phyloP scores from a whole-genome alignment of 1,140 invertebrate species.

The Zaprionus nigranus region DNA sequence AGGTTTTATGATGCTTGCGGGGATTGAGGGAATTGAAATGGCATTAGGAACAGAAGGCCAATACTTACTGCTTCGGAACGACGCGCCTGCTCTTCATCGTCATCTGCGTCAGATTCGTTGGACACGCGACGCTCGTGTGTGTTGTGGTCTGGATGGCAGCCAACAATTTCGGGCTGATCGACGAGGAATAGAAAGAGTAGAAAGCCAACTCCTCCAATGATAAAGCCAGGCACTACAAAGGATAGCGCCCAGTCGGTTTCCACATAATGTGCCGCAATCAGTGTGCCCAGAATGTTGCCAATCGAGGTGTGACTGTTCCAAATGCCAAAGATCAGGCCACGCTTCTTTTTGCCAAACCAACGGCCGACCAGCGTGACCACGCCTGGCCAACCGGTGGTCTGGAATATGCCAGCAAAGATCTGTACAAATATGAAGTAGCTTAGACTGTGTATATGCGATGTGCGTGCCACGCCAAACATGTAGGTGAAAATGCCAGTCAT shows the following conservation, averaged over 20 bases:
- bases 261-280: constrained; percentile 94
- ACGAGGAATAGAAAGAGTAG: constrained; percentile 94
- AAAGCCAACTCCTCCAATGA: constrained; percentile 92
- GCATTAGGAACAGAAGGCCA: background rate
- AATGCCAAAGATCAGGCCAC: constrained; percentile 96
- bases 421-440: constrained; percentile 94
- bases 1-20: constrained; percentile 15
- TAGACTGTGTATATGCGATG: constrained; percentile 92
- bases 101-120: constrained; percentile 74
- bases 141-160: constrained; percentile 85
- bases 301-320: constrained; percentile 99
- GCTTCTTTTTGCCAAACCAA: constrained; percentile 97
- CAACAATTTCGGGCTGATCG: constrained; percentile 91
- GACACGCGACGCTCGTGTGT: constrained; percentile 49
- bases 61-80: constrained; percentile 70
- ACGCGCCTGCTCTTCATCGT: constrained; percentile 52
- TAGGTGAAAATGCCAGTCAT: constrained; percentile 94
- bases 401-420: constrained; percentile 92
- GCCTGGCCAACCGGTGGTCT: constrained; percentile 95
- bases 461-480: constrained; percentile 94
- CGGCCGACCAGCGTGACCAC: constrained; percentile 97
- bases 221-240: constrained; percentile 95
- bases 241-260: constrained; percentile 95
- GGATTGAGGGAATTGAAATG: background rate
- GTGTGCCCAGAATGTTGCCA: constrained; percentile 95